These are phyloP conservation scores for Drosophila varians DNA, from an alignment of 1,140 invertebrate species.

Conservation along the genomic window DNA sequence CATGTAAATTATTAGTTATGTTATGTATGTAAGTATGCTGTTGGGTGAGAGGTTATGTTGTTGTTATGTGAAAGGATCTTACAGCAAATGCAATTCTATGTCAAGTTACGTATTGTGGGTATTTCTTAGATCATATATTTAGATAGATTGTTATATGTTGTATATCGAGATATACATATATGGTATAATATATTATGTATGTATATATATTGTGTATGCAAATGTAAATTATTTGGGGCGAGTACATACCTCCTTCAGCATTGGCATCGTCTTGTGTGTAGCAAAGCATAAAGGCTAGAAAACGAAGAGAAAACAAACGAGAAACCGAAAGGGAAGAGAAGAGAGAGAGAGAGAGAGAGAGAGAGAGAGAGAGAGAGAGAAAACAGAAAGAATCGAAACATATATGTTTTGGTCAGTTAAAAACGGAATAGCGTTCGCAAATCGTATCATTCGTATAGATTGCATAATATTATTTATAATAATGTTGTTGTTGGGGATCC, in stretches of 20 bases:
- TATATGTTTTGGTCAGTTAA: conserved; percentile 74
- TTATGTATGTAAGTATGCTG: conserved; percentile 22
- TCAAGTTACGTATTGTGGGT: conserved; percentile 27
- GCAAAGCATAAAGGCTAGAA: conserved; percentile 94
- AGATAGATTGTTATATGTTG: conserved; percentile 23
- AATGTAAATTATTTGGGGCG: too few relatives aligned
- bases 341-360: too few relatives aligned
- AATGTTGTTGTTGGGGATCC: not conserved
- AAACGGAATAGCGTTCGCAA: conserved; percentile 68
- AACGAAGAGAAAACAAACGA: conserved; percentile 73
- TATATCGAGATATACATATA: conserved; percentile 41
- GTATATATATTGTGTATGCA: conserved; percentile 32
- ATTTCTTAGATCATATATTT: conserved; percentile 33
- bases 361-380: too few relatives aligned
- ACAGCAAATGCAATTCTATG: conserved; percentile 34
- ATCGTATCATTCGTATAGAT: conserved; percentile 27
- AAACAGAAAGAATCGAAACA: conserved; percentile 75
- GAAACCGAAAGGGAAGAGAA: conserved; percentile 61
- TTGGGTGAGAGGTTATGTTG: not conserved
- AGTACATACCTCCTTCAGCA: conserved; percentile 93
- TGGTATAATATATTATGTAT: conserved; percentile 28
- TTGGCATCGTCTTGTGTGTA: conserved; percentile 95
- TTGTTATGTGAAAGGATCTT: conserved; percentile 22
- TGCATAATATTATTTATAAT: conserved; percentile 1
- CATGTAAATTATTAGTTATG: conserved; percentile 33